These are phyloP conservation scores for Hoplostethus mediterraneus DNA, from an alignment of 2,797 vertebrate genomes.

Conservation along the genomic window DNA sequence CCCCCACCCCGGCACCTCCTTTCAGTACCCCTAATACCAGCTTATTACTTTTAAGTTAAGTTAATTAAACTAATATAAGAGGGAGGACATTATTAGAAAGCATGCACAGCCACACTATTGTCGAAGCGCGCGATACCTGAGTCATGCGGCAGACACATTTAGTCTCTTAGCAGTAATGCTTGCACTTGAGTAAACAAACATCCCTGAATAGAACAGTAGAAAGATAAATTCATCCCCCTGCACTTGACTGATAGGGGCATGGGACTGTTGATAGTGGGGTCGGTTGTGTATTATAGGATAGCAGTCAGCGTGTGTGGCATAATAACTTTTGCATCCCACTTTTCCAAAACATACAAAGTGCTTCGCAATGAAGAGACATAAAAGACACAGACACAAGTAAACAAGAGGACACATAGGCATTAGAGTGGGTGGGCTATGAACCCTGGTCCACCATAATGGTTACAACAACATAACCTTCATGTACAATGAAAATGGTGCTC, in stretches of 20 bases:
- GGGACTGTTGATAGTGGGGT: slow-evolving; percentile 7
- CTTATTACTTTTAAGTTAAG: slow-evolving; percentile 75
- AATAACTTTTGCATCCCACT: slow-evolving; percentile 32
- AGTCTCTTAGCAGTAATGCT: slow-evolving; percentile 22
- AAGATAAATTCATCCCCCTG: slow-evolving; percentile 34
- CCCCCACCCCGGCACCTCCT: slow-evolving; percentile 33
- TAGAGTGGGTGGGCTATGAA: no score
- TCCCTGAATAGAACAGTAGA: slow-evolving; percentile 45
- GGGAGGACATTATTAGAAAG: slow-evolving; percentile 57
- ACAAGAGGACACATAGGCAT: not conserved
- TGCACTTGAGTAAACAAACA: slow-evolving; percentile 47
- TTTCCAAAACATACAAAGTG: slow-evolving; percentile 21
- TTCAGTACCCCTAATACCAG: slow-evolving; percentile 67
- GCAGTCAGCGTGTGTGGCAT: not conserved
- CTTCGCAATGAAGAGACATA: not conserved
- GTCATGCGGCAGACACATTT: slow-evolving; percentile 34
- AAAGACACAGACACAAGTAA: not conserved
- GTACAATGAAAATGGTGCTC: not conserved
- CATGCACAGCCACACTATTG: slow-evolving; percentile 12
- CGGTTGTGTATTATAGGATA: not conserved
- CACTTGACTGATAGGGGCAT: slow-evolving; percentile 9
- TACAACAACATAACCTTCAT: not conserved
- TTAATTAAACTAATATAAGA: slow-evolving; percentile 68
- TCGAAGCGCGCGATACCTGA: slow-evolving; percentile 21
- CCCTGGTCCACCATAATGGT: slow-evolving; percentile 22